Conservation (phyloP, 2,797 vertebrate species). For the Argentina silus region DNA sequence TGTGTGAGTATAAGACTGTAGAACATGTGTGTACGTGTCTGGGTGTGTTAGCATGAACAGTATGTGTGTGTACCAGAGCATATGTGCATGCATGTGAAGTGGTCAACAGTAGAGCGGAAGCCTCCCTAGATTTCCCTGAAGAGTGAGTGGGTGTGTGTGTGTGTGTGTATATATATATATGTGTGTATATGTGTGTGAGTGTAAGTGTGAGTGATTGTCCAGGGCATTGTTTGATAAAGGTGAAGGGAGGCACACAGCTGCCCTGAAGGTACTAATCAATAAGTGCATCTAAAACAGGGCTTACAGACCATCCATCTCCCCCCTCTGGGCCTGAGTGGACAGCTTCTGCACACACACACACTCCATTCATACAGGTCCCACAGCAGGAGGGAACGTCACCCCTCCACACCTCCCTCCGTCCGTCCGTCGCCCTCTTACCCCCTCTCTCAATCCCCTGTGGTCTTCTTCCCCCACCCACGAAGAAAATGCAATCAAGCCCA, state of each 20-base stretch:
- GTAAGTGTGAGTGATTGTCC: constrained; percentile 2
- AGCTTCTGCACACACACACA: neutral
- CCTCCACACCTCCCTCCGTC: neutral
- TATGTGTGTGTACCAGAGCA: constrained; percentile 13
- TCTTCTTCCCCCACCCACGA: constrained; percentile 18
- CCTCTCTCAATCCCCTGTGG: constrained; percentile 8
- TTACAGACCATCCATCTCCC: constrained; percentile 6
- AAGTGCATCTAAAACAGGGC: constrained; percentile 46
- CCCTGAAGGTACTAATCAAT: constrained; percentile 50
- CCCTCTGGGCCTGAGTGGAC: constrained; percentile 21
- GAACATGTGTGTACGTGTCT: constrained; percentile 16
- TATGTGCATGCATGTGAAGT: constrained; percentile 11
- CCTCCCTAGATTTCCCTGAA: constrained; percentile 27
- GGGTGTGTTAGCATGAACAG: neutral
- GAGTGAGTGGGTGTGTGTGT: neutral
- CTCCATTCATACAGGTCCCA: constrained; percentile 29
- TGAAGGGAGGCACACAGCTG: constrained; percentile 59
- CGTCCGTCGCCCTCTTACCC: constrained; percentile 4
- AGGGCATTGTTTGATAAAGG: constrained; percentile 26
- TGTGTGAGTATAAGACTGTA: constrained; percentile 10
- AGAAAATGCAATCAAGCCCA: constrained; percentile 58
- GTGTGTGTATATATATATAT: neutral
- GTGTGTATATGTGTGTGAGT: constrained; percentile 21
- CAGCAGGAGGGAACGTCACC: constrained; percentile 21
- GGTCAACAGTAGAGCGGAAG: constrained; percentile 30